These are phyloP conservation scores for Botrylloides violaceus DNA, from an alignment of 23 tunicate genomes.

Conservation along the genomic window DNA sequence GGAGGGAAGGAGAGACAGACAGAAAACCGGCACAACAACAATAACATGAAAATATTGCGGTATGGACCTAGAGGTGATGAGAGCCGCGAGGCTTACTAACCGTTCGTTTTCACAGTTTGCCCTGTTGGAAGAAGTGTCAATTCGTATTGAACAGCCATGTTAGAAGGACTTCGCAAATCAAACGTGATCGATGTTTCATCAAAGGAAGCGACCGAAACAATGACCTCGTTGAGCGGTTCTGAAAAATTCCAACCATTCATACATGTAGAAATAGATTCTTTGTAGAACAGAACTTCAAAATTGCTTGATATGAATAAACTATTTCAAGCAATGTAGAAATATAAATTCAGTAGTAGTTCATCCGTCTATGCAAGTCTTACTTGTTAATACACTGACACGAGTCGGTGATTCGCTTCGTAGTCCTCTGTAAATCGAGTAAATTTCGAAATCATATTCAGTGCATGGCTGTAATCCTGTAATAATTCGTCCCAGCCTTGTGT, in stretches of 20 bases:
- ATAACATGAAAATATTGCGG: too few relatives aligned
- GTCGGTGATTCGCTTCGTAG: conserved; percentile 33
- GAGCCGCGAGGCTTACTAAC: too few relatives aligned
- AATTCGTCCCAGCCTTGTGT: conserved; percentile 32
- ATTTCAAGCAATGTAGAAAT: background rate
- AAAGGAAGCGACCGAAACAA: background rate
- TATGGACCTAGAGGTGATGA: too few relatives aligned
- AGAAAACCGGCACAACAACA: too few relatives aligned
- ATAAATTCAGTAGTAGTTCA: background rate
- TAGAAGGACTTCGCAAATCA: background rate
- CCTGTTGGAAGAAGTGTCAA: background rate
- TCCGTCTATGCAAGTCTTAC: conserved; percentile 30
- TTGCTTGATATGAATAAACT: too few relatives aligned
- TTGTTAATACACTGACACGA: conserved; percentile 33
- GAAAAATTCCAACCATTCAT: too few relatives aligned
- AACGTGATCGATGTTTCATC: background rate
- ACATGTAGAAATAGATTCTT: too few relatives aligned
- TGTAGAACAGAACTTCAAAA: too few relatives aligned
- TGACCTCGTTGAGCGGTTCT: background rate
- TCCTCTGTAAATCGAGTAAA: conserved; percentile 34
- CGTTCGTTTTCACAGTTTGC: background rate
- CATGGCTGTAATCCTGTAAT: conserved; percentile 49
- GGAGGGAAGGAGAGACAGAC: too few relatives aligned
- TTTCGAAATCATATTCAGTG: conserved; percentile 33
- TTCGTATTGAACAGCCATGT: background rate